A percentile compares a stretch with the other conserved stretches of the same genome.
Conservation (phyloP, 2,797 vertebrate genomes). For the Amphiprion clarkii region DNA sequence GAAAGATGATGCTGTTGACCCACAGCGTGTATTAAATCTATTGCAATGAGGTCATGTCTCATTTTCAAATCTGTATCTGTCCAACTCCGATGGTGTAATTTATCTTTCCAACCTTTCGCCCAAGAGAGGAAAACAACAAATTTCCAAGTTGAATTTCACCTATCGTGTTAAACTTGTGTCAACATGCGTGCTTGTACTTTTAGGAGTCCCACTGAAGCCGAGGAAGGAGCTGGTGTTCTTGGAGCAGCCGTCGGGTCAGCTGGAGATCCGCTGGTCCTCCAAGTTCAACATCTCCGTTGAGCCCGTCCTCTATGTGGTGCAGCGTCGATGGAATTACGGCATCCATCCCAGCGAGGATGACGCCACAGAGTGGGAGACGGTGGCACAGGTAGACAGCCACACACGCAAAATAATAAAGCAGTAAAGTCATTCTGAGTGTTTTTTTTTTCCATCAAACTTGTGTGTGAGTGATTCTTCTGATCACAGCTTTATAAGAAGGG, state of each 20-base stretch:
- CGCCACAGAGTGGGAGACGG: slow-evolving; percentile 91
- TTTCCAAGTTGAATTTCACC: slow-evolving; percentile 45
- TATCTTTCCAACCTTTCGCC: slow-evolving; percentile 55
- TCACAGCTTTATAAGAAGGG: slow-evolving; percentile 32
- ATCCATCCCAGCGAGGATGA: slow-evolving; percentile 97
- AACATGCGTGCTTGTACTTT: slow-evolving; percentile 25
- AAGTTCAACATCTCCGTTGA: slow-evolving; percentile 97
- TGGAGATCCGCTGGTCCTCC: slow-evolving; percentile 96
- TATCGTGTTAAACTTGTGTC: slow-evolving; percentile 35
- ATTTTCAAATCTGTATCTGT: slow-evolving; percentile 64
- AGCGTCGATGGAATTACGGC: slow-evolving; percentile 95
- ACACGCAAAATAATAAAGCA: not conserved
- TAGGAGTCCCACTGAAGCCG: slow-evolving; percentile 96
- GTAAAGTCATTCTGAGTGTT: not conserved
- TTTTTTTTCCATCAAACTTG: slow-evolving; percentile 9
- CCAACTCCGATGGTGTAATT: slow-evolving; percentile 57
- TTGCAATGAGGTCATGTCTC: slow-evolving; percentile 78
- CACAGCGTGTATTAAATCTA: slow-evolving; percentile 67
- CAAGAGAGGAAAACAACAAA: slow-evolving; percentile 47
- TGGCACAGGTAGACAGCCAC: slow-evolving; percentile 88
- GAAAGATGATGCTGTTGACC: slow-evolving; percentile 73
- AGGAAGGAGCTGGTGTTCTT: slow-evolving; percentile 93
- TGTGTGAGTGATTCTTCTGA: slow-evolving; percentile 22
- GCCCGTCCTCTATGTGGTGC: slow-evolving; percentile 94
- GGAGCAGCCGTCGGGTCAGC: slow-evolving; percentile 89